Evolutionary conservation across 2,113 vertebrate genomes (phyloP).

Genomic region (Tenebrosternarchus preto): DNA sequence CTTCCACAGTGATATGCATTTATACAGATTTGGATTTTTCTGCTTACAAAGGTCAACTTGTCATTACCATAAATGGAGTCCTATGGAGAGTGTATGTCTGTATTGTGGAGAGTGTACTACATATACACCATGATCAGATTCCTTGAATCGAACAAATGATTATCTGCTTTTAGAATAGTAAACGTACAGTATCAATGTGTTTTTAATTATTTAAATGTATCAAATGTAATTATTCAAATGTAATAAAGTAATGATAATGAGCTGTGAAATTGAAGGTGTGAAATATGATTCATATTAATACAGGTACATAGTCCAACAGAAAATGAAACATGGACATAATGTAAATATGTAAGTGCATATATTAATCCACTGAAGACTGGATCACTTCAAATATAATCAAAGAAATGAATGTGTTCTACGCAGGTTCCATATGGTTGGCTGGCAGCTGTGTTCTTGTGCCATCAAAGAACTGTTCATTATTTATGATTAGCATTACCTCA

Average conservation of each 20-base stretch:
- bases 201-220: neutral
- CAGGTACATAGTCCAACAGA: neutral
- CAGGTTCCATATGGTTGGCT: too few species aligned
- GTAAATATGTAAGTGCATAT: too few species aligned
- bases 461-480: too few species aligned
- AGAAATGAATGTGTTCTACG: too few species aligned
- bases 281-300: neutral
- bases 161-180: neutral
- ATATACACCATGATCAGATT: neutral
- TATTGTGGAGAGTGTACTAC: neutral
- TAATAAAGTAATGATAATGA: neutral
- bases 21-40: neutral
- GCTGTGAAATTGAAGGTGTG: neutral
- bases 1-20: conserved; percentile 1
- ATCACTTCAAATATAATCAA: too few species aligned
- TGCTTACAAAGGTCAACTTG: neutral
- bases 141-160: neutral
- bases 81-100: neutral
- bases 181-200: neutral
- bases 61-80: neutral
- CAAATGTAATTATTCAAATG: neutral
- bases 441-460: too few species aligned
- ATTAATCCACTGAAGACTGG: neutral
- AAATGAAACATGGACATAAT: neutral
- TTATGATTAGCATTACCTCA: too few species aligned